Evolutionary conservation across 2,113 vertebrate genomes (phyloP), one percentile per base, ranked within the genome.

Genomic region (Leptodactylus fuscus): DNA sequence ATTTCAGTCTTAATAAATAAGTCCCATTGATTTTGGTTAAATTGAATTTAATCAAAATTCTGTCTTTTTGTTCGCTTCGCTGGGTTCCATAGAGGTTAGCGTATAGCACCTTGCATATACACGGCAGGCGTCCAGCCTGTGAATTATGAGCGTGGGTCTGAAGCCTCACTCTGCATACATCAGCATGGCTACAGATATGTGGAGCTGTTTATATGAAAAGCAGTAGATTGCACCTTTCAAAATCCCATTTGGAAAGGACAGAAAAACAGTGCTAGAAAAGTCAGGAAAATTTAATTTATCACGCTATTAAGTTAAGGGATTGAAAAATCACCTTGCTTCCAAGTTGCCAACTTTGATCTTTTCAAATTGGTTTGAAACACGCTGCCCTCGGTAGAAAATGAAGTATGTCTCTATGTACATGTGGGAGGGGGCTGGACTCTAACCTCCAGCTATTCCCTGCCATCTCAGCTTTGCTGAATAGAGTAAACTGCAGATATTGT

Each of bases 331-430:
- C 84, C 81, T 89, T 80, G 90, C 88, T 84, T 83, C 83, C 49
- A 78, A 87, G 71, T 87, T 91, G 86, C 83, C 88, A 87, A 87
- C 89, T 90, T 91, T 77, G 87, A 90, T 90, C 88, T 90, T 78
- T 46, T 82, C 65, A 87, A 88, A 91, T 90, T 88, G 89, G 73
- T 87, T 87, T 85, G 87, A 90, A 92, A 90, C 32, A 48, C 51
- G 83, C 77, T 81, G 77, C 85, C 87, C 88, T 36, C 83, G 74
- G 49, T 38, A 87, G 5, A 87, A 89, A 82, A 88, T 48, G 74
- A 89, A 90, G 82, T 73, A 22, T 2, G 27, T 87, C 79, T 0
- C 1, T 82, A 88, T 73, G 76, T 55, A 81, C 65, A 70, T 53
- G 62, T n/a, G 65, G 48, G 48, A 55, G 62, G 75, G 55, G 67